Base-by-base conservation (phyloP, 2,113 vertebrate species). In the Amphilophus citrinellus region DNA sequence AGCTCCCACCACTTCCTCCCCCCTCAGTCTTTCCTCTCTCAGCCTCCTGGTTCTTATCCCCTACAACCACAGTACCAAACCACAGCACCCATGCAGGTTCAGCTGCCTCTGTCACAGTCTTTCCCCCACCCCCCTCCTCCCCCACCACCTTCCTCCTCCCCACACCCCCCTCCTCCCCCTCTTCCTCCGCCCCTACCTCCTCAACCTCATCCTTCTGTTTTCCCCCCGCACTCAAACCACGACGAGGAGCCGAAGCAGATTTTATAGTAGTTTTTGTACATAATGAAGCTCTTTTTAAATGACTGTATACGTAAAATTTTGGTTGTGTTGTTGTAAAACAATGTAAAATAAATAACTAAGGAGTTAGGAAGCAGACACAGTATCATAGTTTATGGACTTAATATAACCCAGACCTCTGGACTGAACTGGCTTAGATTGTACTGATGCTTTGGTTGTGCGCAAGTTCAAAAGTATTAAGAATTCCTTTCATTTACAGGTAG, bases 231-330 rank as follows among this genome's bases (percentile, higher is more conserved):
- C 92, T 87, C 95, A 90, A 90, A 95, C 95, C 97, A 97, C 88
- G 97, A 96, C 92, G 96, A 97, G 93, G 95, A 97, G 93, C 96
- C 96, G 82, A 96, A 96, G 89, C 96, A 97, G 87, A 95, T 97
- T 97, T 97, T 97, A 94, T 98, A 96, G 94, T 97, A 78, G 95
- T 83, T 61, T 98, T 96, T 98, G 96, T 97, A 97, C 91, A 97
- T 96, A 97, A 27, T 47, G 87, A 93, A 90, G 92, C 75, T 91
- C 63, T 87, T 91, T 87, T 80, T 79, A 89, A 84, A 82, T n/a
- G 30, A 88, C 84, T 91, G 80, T 93, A 89, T 10, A 83, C 84
- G 81, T 88, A 76, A n/a, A 75, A 91, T 96, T 96, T 87, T 56
- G 83, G 85, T 80, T 50, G 76, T 80, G 88, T 35, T 53, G 76